Percentiles rank a stretch among this genome's conserved stretches.
Conservation (phyloP, 2,797 vertebrate species). For the Mormyrops attenuatus region DNA sequence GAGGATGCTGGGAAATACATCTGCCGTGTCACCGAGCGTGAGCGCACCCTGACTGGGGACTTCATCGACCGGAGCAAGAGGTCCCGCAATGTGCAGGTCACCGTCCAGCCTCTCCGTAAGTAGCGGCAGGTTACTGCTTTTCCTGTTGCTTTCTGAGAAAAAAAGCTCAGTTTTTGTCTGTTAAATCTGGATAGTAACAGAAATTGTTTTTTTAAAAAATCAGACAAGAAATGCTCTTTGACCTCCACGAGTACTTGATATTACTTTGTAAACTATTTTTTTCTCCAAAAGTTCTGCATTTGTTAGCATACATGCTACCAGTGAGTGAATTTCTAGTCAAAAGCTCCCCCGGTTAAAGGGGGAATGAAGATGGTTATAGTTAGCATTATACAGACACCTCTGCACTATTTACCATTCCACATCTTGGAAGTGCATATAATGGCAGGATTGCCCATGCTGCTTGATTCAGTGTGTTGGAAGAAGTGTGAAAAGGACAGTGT, state of each 20-base stretch:
- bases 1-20: constrained; percentile 95
- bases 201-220: background rate
- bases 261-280: background rate
- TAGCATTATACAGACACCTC: background rate
- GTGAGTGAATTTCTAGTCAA: background rate
- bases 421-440: background rate
- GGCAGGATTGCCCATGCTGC: background rate
- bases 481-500: background rate
- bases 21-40: constrained; percentile 87
- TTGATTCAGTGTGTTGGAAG: background rate
- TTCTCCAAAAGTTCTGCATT: background rate
- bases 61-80: constrained; percentile 93
- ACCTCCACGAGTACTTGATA: background rate
- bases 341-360: background rate
- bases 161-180: background rate
- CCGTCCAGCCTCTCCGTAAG: constrained; percentile 85
- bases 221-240: background rate
- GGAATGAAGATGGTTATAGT: background rate
- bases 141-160: background rate
- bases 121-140: constrained; percentile 32
- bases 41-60: constrained; percentile 84
- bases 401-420: background rate
- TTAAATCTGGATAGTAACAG: background rate
- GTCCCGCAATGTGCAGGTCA: constrained; percentile 90
- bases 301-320: background rate